A percentile compares a stretch with the other conserved stretches of the same genome.
Conservation (phyloP, 2,113 vertebrate species). For the Gambusia affinis region DNA sequence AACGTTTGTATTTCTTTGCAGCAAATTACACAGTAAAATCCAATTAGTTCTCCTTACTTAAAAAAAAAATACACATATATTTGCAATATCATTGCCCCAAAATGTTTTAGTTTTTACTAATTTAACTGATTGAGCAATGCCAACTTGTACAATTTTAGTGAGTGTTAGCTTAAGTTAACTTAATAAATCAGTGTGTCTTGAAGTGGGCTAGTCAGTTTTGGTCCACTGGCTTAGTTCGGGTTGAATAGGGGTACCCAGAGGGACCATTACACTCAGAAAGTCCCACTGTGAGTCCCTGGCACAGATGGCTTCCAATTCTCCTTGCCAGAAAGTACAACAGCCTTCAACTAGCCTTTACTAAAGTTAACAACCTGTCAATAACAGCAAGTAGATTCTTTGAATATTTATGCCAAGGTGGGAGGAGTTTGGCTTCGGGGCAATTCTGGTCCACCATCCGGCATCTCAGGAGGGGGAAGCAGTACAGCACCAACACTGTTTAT, state of each 20-base stretch:
- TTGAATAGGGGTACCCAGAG: constrained; percentile 24
- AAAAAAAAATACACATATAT: too few relatives aligned
- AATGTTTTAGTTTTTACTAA: too few relatives aligned
- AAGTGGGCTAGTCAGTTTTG: constrained; percentile 15
- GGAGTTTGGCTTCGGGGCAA: too few relatives aligned
- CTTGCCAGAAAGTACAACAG: constrained; percentile 35
- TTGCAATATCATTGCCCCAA: too few relatives aligned
- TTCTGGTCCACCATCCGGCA: too few relatives aligned
- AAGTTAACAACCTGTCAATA: constrained; percentile 6
- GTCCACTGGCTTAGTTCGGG: constrained; percentile 27
- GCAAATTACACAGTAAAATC: constrained; percentile 19
- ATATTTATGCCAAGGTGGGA: not conserved
- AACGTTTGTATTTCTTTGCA: constrained; percentile 4
- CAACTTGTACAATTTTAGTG: too few relatives aligned
- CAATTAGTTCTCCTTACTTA: too few relatives aligned
- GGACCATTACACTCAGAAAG: constrained; percentile 19
- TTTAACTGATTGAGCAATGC: too few relatives aligned
- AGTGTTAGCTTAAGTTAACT: too few relatives aligned
- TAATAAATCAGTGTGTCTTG: not conserved
- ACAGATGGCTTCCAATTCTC: constrained; percentile 35
- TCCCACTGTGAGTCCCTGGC: constrained; percentile 11
- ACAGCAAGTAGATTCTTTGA: constrained; percentile 12
- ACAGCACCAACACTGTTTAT: too few relatives aligned
- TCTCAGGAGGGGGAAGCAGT: too few relatives aligned
- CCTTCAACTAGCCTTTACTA: constrained; percentile 9